Percentiles rank a stretch among this genome's conserved stretches.
Conservation (phyloP, 2,113 vertebrate genomes). For the Thamnophis sirtalis region DNA sequence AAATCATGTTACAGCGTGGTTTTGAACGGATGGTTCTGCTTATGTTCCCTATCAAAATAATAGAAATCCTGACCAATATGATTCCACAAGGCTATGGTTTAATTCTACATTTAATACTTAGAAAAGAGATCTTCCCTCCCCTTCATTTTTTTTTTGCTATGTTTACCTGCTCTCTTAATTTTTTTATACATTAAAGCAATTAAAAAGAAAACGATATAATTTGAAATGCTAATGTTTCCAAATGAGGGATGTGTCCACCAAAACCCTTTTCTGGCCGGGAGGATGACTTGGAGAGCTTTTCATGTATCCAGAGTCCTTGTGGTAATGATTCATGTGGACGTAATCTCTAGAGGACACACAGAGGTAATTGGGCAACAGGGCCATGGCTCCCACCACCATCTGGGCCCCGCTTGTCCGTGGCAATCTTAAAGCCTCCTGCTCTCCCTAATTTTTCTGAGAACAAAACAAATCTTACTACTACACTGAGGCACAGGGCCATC, state of each 20-base stretch:
- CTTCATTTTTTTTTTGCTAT: background rate
- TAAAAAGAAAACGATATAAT: background rate
- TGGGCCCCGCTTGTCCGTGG: background rate
- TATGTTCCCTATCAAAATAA: background rate
- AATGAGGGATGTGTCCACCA: background rate
- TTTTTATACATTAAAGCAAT: background rate
- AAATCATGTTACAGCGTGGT: background rate
- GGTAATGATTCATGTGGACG: background rate
- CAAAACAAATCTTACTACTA: background rate
- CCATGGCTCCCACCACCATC: background rate
- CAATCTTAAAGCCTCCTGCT: background rate
- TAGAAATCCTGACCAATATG: background rate
- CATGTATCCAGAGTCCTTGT: background rate
- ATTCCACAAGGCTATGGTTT: background rate
- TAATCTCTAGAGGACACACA: background rate
- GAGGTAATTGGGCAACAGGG: background rate
- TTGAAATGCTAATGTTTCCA: background rate
- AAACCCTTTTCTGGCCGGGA: background rate
- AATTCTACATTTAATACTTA: background rate
- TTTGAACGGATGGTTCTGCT: background rate
- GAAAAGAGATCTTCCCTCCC: background rate
- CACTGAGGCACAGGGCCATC: background rate
- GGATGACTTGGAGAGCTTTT: background rate
- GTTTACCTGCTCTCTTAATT: background rate
- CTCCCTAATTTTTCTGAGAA: background rate